Conservation (phyloP, 2,113 vertebrate genomes). For the Dryoscopus gambensis region DNA sequence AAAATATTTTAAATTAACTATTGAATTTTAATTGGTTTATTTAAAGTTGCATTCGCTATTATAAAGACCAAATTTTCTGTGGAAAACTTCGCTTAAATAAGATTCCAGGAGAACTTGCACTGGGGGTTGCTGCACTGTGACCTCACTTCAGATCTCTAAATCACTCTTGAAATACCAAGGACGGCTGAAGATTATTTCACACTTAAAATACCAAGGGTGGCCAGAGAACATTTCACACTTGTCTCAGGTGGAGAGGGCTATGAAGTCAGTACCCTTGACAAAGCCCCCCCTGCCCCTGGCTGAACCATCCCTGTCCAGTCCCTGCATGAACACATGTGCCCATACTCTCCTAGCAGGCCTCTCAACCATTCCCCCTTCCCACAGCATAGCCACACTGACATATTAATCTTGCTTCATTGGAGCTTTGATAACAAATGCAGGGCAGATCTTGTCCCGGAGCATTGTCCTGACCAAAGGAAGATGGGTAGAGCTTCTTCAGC, state of each 20-base stretch:
- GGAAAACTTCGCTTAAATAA: background rate
- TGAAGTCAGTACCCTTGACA: background rate
- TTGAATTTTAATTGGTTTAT: background rate
- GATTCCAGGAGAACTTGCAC: background rate
- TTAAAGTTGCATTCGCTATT: background rate
- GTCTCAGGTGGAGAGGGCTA: background rate
- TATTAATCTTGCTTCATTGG: background rate
- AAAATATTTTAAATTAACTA: background rate
- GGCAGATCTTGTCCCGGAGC: background rate
- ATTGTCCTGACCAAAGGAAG: background rate
- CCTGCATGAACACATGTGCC: background rate
- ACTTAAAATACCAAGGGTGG: background rate
- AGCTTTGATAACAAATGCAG: background rate
- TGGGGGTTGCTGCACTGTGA: background rate
- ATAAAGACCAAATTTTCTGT: background rate
- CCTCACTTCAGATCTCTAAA: background rate
- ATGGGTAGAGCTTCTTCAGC: background rate
- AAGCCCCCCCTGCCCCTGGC: fast-evolving
- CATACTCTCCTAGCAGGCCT: background rate
- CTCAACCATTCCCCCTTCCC: background rate
- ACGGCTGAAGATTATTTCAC: background rate
- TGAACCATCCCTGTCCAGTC: background rate
- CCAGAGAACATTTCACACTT: background rate
- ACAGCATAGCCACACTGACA: background rate
- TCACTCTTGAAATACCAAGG: background rate